Evolutionary conservation across 2,888 invertebrate species (phyloP).

Genomic region (Leptinotarsa tumamoca): DNA sequence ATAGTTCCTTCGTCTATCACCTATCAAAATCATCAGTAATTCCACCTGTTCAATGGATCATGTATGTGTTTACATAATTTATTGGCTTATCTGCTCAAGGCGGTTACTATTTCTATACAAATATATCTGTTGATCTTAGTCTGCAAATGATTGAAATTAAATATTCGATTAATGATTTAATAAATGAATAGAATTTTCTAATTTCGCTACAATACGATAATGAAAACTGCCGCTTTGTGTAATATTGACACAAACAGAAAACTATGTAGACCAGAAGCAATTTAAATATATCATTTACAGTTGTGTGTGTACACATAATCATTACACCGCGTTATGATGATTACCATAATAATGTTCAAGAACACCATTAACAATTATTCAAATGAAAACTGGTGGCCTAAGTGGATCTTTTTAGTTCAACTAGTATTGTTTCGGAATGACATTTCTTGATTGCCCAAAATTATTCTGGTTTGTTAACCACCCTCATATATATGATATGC

Average conservation of each 20-base stretch:
- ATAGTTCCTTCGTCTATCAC: no score
- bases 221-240: not conserved
- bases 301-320: conserved; percentile 25
- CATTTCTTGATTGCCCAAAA: conserved; percentile 34
- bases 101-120: no score
- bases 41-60: no score
- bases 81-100: no score
- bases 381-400: conserved; percentile 35
- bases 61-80: no score
- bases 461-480: conserved; percentile 32
- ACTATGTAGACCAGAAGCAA: conserved; percentile 29
- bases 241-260: not conserved
- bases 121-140: no score
- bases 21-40: no score
- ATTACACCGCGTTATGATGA: conserved; percentile 39
- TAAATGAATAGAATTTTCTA: no score
- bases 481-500: not conserved
- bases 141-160: no score
- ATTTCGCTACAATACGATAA: no score
- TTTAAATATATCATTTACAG: conserved; percentile 28
- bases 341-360: conserved; percentile 37
- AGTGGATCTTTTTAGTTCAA: conserved; percentile 44
- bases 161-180: no score
- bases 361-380: conserved; percentile 38
- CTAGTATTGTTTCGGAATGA: conserved; percentile 34